Conservation (phyloP, 2,888 invertebrate genomes). For the Drosophila subquinaria region DNA sequence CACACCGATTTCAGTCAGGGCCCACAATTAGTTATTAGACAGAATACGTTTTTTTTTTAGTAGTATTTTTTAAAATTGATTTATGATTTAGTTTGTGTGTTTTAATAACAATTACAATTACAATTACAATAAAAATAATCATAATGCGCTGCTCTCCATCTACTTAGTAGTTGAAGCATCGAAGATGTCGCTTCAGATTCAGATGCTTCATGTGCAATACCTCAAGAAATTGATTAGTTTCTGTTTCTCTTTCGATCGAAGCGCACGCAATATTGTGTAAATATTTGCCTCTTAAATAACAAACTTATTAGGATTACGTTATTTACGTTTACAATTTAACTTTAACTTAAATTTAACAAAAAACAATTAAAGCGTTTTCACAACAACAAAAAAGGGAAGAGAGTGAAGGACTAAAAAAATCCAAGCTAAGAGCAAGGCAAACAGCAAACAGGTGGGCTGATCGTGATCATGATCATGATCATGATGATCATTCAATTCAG, state of each 20-base stretch:
- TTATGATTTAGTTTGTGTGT: constrained; percentile 33
- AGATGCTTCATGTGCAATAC: constrained; percentile 73
- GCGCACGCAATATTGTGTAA: constrained; percentile 50
- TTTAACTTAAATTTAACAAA: constrained; percentile 6
- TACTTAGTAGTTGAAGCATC: constrained; percentile 73
- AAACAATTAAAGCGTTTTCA: constrained; percentile 26
- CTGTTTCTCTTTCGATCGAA: constrained; percentile 26
- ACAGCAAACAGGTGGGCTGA: constrained; percentile 29
- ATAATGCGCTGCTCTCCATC: constrained; percentile 56
- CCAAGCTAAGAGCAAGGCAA: constrained; percentile 48
- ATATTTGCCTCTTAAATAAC: constrained; percentile 30
- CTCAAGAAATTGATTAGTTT: constrained; percentile 52
- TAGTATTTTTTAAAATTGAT: constrained; percentile 14
- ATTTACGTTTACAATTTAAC: constrained; percentile 39
- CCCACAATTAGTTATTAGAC: constrained; percentile 39
- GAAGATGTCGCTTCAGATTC: constrained; percentile 34
- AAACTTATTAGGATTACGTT: constrained; percentile 56
- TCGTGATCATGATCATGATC: neutral
- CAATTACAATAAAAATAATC: neutral
- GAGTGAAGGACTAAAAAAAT: constrained; percentile 80
- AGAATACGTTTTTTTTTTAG: constrained; percentile 13
- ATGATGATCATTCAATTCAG: neutral
- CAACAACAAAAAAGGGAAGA: constrained; percentile 72
- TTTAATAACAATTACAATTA: constrained; percentile 24
- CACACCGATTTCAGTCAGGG: neutral